Evolutionary conservation across 2,113 vertebrate species (phyloP).

Genomic region (Eublepharis macularius): DNA sequence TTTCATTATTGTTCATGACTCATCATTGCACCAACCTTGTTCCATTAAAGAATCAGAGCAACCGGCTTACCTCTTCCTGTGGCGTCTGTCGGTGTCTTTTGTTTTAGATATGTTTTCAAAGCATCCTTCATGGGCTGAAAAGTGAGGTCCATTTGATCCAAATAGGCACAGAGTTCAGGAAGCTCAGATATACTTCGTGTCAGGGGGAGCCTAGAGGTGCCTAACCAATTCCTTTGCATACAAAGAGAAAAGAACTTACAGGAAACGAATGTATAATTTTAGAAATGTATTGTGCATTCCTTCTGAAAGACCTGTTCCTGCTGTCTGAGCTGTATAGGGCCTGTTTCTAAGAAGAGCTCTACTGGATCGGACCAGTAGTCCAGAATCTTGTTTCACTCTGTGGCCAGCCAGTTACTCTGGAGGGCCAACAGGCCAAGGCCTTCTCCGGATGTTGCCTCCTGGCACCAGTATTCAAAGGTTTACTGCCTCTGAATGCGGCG

Average conservation of each 20-base stretch:
- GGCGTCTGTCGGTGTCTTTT: conserved; percentile 27
- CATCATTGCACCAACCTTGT: not conserved
- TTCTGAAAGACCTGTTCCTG: not conserved
- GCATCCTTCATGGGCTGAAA: conserved; percentile 71
- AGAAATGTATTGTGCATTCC: not conserved
- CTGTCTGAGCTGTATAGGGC: not conserved
- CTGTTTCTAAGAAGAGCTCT: not conserved
- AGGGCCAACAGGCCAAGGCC: too few species aligned
- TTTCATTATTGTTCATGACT: not conserved
- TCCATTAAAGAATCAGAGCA: not conserved
- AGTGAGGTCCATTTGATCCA: conserved; percentile 68
- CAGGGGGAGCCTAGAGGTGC: conserved; percentile 67
- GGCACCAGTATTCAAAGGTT: too few species aligned
- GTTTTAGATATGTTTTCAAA: conserved; percentile 66
- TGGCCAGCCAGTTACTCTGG: too few species aligned
- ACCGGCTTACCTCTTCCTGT: conserved; percentile 46
- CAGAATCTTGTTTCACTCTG: too few species aligned
- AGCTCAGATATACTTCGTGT: conserved; percentile 67
- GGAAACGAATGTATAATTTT: not conserved
- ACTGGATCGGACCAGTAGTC: too few species aligned
- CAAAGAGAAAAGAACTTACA: conserved; percentile 20
- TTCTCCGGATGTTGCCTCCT: too few species aligned
- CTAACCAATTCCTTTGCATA: conserved; percentile 71
- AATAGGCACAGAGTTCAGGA: conserved; percentile 67
- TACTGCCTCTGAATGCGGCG: too few species aligned